Evolutionary conservation across 1,140 invertebrate species (phyloP).

Genomic region (Anastatus disparis): DNA sequence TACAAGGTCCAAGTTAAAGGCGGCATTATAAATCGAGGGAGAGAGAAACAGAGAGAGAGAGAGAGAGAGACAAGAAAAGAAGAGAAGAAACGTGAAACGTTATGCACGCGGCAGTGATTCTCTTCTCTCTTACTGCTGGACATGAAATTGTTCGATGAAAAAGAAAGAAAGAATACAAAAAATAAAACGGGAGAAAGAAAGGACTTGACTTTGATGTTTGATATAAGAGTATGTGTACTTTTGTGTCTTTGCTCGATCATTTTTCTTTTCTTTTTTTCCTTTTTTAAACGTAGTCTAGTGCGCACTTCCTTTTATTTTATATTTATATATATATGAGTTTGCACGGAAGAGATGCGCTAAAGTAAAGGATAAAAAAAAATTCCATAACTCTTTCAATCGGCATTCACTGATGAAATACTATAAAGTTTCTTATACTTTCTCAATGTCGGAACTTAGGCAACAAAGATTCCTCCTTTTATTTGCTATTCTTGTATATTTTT

Average conservation of each 20-base stretch:
- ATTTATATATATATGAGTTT: no score
- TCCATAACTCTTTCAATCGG: slow-evolving; percentile 36
- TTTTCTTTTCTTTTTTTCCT: no score
- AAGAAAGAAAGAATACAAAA: no score
- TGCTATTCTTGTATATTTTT: no score
- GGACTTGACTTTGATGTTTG: slow-evolving; percentile 33
- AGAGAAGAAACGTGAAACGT: slow-evolving; percentile 6
- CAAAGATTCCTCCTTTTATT: slow-evolving; percentile 17
- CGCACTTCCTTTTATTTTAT: no score
- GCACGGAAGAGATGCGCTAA: no score
- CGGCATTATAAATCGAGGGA: slow-evolving; percentile 17
- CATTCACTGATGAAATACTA: slow-evolving; percentile 29
- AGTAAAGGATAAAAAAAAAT: slow-evolving; percentile 15
- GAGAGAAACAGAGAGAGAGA: background rate
- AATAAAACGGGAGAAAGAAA: no score
- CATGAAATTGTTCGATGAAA: slow-evolving; percentile 20
- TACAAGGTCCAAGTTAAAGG: no score
- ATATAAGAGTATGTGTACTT: slow-evolving; percentile 25
- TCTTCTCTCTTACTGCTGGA: background rate
- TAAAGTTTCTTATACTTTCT: slow-evolving; percentile 2
- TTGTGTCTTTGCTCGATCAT: slow-evolving; percentile 19
- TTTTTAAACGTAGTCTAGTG: slow-evolving; percentile 12
- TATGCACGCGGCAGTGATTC: background rate
- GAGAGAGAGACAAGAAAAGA: no score
- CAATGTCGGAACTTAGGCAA: slow-evolving; percentile 5